These are phyloP conservation scores for Drosophila dives DNA, from an alignment of 2,888 invertebrate genomes.

Conservation along the genomic window DNA sequence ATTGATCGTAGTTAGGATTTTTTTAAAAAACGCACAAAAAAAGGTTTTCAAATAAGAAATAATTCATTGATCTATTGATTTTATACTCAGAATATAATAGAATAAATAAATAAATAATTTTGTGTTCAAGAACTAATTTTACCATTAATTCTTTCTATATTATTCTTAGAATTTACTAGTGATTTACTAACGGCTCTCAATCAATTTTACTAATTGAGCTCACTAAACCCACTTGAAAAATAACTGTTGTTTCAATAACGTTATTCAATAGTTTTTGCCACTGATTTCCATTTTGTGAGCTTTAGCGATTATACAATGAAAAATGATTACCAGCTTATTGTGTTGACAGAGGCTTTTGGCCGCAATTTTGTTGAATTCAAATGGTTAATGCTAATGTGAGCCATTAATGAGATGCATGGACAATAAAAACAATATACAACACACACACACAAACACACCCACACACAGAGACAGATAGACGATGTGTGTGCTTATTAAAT, in stretches of 20 bases:
- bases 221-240: background rate
- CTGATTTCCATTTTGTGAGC: conserved; percentile 7
- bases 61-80: background rate
- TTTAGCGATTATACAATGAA: conserved; percentile 29
- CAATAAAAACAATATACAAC: conserved; percentile 19
- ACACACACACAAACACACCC: conserved; percentile 14
- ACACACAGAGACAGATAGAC: conserved; percentile 7
- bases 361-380: conserved; percentile 47
- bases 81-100: no score
- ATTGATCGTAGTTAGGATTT: no score
- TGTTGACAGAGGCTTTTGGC: conserved; percentile 35
- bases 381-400: conserved; percentile 61
- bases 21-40: background rate
- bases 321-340: conserved; percentile 45
- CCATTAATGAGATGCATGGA: conserved; percentile 54
- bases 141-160: background rate
- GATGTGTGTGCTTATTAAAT: conserved; percentile 68
- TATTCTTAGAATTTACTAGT: background rate
- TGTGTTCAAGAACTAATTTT: background rate
- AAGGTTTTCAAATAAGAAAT: background rate
- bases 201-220: background rate
- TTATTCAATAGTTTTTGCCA: conserved; percentile 8
- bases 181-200: background rate
- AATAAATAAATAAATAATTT: no score
- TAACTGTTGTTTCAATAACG: background rate